These are phyloP conservation scores for Pleuronectes platessa DNA, from an alignment of 2,113 vertebrate genomes.

Conservation along the genomic window DNA sequence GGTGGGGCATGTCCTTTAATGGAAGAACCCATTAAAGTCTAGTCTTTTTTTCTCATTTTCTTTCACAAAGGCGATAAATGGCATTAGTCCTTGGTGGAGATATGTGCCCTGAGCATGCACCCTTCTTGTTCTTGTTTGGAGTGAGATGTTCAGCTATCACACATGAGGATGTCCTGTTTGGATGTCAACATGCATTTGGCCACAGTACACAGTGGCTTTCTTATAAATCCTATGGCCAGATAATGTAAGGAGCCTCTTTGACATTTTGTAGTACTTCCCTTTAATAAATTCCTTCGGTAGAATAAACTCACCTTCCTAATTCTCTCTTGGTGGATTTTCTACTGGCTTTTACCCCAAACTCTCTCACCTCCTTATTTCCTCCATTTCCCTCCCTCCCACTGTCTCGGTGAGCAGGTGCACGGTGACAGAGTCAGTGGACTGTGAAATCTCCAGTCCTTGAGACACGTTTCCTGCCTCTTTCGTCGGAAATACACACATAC, in stretches of 20 bases:
- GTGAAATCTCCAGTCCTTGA: constrained; percentile 75
- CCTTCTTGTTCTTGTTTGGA: not conserved
- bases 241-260: not conserved
- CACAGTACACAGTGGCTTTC: not conserved
- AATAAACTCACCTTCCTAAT: not conserved
- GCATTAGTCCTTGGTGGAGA: not conserved
- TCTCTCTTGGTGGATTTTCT: constrained; percentile 45
- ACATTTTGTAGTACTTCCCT: not conserved
- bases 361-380: constrained; percentile 35
- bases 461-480: constrained; percentile 61
- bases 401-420: constrained; percentile 75
- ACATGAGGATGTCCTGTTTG: not conserved
- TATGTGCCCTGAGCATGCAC: not conserved
- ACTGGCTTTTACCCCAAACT: constrained; percentile 11
- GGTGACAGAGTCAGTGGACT: constrained; percentile 71
- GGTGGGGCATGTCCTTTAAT: not conserved
- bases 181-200: not conserved
- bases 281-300: constrained; percentile 6
- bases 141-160: too few relatives aligned
- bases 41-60: too few relatives aligned
- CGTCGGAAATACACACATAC: constrained; percentile 38
- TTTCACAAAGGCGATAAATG: too few relatives aligned
- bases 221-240: not conserved
- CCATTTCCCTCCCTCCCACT: constrained; percentile 46
- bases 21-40: too few relatives aligned